Evolutionary conservation across 2,888 invertebrate species (phyloP).

Genomic region (Uropetala carovei): DNA sequence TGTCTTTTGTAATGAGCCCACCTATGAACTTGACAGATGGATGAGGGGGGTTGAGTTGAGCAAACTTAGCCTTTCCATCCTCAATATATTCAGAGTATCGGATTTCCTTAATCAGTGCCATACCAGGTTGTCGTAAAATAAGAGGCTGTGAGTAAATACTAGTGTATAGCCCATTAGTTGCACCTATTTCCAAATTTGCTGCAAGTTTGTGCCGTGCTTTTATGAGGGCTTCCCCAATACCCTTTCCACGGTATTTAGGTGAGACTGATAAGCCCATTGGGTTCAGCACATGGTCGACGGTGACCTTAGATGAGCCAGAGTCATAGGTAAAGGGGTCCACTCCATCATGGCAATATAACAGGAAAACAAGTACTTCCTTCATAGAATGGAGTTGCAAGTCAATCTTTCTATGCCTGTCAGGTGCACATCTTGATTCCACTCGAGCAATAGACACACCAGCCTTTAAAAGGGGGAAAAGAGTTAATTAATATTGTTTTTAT

Average conservation of each 20-base stretch:
- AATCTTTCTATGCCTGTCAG: neutral
- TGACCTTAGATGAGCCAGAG: neutral
- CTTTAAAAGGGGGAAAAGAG: neutral
- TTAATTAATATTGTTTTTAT: too few species aligned
- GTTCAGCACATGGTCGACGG: conserved; percentile 9
- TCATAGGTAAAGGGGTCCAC: conserved; percentile 35
- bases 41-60: conserved; percentile 12
- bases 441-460: conserved; percentile 1
- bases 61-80: conserved; percentile 16
- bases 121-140: neutral
- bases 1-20: neutral
- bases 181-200: neutral
- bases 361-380: neutral
- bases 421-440: neutral
- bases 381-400: neutral
- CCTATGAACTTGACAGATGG: conserved; percentile 12
- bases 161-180: conserved; percentile 26
- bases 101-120: neutral
- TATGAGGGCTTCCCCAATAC: neutral
- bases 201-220: neutral
- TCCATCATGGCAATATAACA: conserved; percentile 10
- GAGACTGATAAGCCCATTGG: conserved; percentile 36
- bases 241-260: neutral
- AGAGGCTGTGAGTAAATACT: conserved; percentile 18
- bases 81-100: neutral